Base-by-base conservation (phyloP, 2,797 vertebrate species). In the Chelidonichthys spinosus region DNA sequence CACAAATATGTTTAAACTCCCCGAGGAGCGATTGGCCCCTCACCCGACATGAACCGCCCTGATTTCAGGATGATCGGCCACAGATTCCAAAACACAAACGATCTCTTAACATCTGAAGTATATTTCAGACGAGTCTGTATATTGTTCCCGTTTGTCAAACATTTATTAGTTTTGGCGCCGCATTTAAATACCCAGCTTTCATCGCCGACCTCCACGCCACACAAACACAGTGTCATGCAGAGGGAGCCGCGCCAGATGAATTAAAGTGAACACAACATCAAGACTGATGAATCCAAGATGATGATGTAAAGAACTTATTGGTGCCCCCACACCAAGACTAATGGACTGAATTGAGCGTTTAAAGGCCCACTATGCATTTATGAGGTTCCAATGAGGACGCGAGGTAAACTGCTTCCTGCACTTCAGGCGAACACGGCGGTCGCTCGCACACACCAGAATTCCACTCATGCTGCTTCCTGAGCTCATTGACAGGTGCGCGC, bases 401-500 rank as follows among this genome's bases (percentile, higher is more conserved):
- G 72, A 68, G 37, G 39, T 62, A 75, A 76, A 83, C 67, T 49
- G 47, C 58, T 62, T 71, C 71, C 70, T 71, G 62, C 61, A 49
- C 54, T 84, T 25, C 25, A 25, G 25, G 25, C 25, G 25, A 25
- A 25, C 47, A 4, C 50, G 47, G 54, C 58, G 63, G 78, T 83
- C 32, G 64, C 65, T 79, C 72, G 78, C 74, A 65, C 60, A 32
- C 65, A 40, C 61, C 43, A 44, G 50, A 11, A n/a, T 52, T 75
- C 63, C 13, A 58, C 42, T 78, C 44, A 47, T 72, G 46, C 42
- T 63, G 39, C 69, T 69, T 78, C 72, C 69, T 63, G 43, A 2
- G 1, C 35, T 63, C 70, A 77, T 1, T 69, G 75, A 88, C 86
- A 84, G 82, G 74, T 81, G 80, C 80, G 62, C 43, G 47, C 7